Conservation (phyloP, 2,888 invertebrate genomes). For the Cremastobaeus sp. region DNA sequence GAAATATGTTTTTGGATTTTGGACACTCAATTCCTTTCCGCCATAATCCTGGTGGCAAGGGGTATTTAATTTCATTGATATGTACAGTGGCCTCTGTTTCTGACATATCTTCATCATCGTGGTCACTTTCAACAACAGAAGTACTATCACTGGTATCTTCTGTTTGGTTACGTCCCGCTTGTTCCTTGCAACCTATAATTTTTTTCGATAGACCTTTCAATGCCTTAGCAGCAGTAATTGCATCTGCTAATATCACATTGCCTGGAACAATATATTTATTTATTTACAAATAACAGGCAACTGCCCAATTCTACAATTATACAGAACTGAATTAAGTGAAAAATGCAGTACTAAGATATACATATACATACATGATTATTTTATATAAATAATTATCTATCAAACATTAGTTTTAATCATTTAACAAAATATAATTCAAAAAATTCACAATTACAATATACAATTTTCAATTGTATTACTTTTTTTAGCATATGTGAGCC, state of each 20-base stretch:
- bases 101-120: slow-evolving; percentile 58
- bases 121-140: slow-evolving; percentile 9
- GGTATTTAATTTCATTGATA: slow-evolving; percentile 79
- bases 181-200: slow-evolving; percentile 72
- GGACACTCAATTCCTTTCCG: slow-evolving; percentile 84
- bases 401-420: no score
- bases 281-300: no score
- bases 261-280: slow-evolving; percentile 73
- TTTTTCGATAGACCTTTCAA: slow-evolving; percentile 80
- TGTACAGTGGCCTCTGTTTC: slow-evolving; percentile 70
- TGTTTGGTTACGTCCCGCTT: slow-evolving; percentile 23
- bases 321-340: no score
- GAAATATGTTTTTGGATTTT: slow-evolving; percentile 84
- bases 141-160: background rate
- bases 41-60: slow-evolving; percentile 87
- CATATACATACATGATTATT: no score
- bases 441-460: no score
- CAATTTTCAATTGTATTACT: no score
- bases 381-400: no score
- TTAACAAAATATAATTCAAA: no score
- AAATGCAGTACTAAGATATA: no score
- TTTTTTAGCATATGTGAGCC: no score
- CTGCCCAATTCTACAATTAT: no score
- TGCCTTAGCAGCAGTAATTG: slow-evolving; percentile 81
- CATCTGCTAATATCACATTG: slow-evolving; percentile 83